These are phyloP conservation scores for Pleuronectes platessa DNA, from an alignment of 2,113 vertebrate genomes.

Conservation along the genomic window DNA sequence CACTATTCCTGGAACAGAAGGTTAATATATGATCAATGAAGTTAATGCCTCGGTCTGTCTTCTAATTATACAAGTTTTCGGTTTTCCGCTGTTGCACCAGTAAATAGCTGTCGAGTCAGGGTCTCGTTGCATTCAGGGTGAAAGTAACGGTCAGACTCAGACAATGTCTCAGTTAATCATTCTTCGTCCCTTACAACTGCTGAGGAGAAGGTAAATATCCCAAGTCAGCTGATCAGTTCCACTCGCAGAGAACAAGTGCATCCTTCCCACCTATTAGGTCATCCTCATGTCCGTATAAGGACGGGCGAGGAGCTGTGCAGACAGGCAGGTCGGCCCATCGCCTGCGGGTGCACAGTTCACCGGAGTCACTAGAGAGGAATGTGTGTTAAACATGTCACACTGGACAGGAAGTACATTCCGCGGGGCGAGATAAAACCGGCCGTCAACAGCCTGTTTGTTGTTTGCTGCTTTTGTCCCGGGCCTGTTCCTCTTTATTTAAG, in stretches of 20 bases:
- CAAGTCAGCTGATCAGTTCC: conserved; percentile 23
- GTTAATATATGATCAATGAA: no score
- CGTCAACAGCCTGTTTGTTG: conserved; percentile 84
- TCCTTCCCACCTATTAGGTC: conserved; percentile 40
- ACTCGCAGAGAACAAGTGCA: not conserved
- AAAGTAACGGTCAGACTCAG: not conserved
- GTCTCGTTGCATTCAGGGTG: not conserved
- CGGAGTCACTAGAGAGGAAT: conserved; percentile 74
- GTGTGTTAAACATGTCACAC: conserved; percentile 81
- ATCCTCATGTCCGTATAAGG: conserved; percentile 58
- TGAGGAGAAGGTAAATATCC: conserved; percentile 2
- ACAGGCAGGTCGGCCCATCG: conserved; percentile 46
- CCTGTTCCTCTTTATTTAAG: conserved; percentile 73
- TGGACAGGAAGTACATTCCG: conserved; percentile 84
- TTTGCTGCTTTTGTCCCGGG: conserved; percentile 80
- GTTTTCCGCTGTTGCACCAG: not conserved
- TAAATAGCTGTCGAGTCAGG: not conserved
- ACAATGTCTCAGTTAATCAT: conserved; percentile 20
- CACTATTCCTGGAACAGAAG: no score
- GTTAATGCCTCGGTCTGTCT: not conserved
- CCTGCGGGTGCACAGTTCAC: conserved; percentile 54
- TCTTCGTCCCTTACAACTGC: not conserved
- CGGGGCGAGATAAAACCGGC: conserved; percentile 77
- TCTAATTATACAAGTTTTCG: not conserved
- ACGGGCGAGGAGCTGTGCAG: conserved; percentile 6